Percentiles rank a stretch among this genome's conserved stretches.
Conservation (phyloP, 2,797 vertebrate species). For the Macroramphosus scolopax region DNA sequence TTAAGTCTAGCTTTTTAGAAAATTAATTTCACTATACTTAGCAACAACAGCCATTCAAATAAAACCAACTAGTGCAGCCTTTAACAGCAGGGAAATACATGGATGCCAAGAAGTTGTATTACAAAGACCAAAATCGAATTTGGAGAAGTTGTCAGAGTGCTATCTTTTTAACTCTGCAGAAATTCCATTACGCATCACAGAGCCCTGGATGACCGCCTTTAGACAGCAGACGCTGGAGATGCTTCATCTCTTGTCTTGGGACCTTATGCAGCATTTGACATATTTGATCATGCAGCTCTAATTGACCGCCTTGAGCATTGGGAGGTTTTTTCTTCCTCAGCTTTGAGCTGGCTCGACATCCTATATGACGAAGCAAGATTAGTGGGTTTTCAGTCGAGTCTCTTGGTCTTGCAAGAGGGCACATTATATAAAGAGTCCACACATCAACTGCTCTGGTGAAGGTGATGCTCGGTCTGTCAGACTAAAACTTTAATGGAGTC, state of each 20-base stretch:
- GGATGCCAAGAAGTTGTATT: background rate
- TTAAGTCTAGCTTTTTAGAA: too few species aligned
- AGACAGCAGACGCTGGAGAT: slow-evolving; percentile 42
- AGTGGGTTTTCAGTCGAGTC: slow-evolving; percentile 24
- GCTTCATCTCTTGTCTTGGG: slow-evolving; percentile 41
- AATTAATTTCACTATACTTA: too few species aligned
- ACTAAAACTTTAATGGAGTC: slow-evolving; percentile 18
- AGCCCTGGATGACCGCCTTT: slow-evolving; percentile 30
- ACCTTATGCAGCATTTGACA: slow-evolving; percentile 53
- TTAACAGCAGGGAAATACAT: background rate
- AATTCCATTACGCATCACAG: slow-evolving; percentile 4
- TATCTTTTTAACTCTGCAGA: slow-evolving; percentile 2
- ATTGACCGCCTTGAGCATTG: slow-evolving; percentile 57
- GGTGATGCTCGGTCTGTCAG: slow-evolving; percentile 24
- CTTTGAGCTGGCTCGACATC: slow-evolving; percentile 43
- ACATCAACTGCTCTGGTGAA: slow-evolving; percentile 10
- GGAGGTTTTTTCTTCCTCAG: slow-evolving; percentile 38
- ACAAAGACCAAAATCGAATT: slow-evolving; percentile 9
- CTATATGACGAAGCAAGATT: slow-evolving; percentile 39
- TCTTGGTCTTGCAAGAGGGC: slow-evolving; percentile 20
- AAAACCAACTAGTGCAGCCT: too few species aligned
- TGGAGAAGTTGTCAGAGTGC: slow-evolving; percentile 5
- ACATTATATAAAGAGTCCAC: slow-evolving; percentile 6
- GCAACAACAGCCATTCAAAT: too few species aligned
- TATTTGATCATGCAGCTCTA: slow-evolving; percentile 66